Evolutionary conservation across 2,888 invertebrate species (phyloP).

Genomic region (Drosophila suboccidentalis): DNA sequence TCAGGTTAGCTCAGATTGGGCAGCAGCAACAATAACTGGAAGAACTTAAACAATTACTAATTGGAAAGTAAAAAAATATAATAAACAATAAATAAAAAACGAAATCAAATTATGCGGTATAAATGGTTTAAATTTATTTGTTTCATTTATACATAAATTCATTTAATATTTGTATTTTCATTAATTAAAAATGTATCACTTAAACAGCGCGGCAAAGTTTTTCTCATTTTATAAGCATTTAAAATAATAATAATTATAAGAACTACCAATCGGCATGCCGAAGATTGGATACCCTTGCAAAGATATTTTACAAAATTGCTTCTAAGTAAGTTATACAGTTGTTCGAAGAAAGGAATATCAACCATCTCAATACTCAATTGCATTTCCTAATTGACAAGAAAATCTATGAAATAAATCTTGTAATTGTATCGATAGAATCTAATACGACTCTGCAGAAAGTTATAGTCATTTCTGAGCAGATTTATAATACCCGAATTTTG

Average conservation of each 20-base stretch:
- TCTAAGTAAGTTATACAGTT: slow-evolving; percentile 21
- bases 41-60: slow-evolving; percentile 16
- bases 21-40: slow-evolving; percentile 11
- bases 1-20: not conserved
- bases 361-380: not conserved
- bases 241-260: slow-evolving; percentile 42
- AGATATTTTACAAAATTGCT: slow-evolving; percentile 16
- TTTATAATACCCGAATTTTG: no score
- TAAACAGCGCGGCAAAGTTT: slow-evolving; percentile 71
- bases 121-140: slow-evolving; percentile 65
- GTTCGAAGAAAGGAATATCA: slow-evolving; percentile 16
- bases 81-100: slow-evolving; percentile 25
- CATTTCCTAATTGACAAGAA: not conserved
- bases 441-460: not conserved
- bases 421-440: not conserved
- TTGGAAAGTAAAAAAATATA: not conserved
- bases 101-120: slow-evolving; percentile 49
- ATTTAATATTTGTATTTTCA: slow-evolving; percentile 63
- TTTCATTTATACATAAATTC: slow-evolving; percentile 76
- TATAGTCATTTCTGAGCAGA: not conserved
- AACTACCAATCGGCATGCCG: slow-evolving; percentile 25
- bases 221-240: slow-evolving; percentile 30
- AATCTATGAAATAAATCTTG: not conserved
- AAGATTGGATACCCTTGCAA: slow-evolving; percentile 38
- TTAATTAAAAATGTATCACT: slow-evolving; percentile 68